Evolutionary conservation across 2,888 invertebrate species (phyloP).

Genomic region (Apodemia zela): DNA sequence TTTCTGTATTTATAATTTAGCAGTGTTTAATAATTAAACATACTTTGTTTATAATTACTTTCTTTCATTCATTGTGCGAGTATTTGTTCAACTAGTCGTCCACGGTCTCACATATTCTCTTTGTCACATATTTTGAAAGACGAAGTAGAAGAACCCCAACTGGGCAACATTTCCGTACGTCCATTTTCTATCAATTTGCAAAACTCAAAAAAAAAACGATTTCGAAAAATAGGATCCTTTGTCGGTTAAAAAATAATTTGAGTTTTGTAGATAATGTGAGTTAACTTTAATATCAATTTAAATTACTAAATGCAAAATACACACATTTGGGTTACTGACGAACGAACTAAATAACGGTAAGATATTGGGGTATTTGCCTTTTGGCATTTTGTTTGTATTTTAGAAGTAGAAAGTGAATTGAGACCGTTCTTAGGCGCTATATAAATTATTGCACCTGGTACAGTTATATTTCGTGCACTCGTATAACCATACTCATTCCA

Average conservation of each 20-base stretch:
- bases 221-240: constrained; percentile 57
- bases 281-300: constrained; percentile 26
- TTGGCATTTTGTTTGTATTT: constrained; percentile 66
- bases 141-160: not conserved
- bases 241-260: constrained; percentile 53
- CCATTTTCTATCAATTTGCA: constrained; percentile 67
- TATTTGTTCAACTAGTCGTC: too few relatives aligned
- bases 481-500: not conserved
- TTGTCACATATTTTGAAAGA: not conserved
- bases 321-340: constrained; percentile 24
- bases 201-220: constrained; percentile 65
- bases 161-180: constrained; percentile 56
- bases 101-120: too few relatives aligned
- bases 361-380: constrained; percentile 64
- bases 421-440: constrained; percentile 66
- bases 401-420: constrained; percentile 33
- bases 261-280: constrained; percentile 58
- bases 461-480: constrained; percentile 48
- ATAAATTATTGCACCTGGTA: constrained; percentile 57
- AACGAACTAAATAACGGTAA: constrained; percentile 56
- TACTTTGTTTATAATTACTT: too few relatives aligned
- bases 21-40: too few relatives aligned
- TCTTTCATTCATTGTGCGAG: too few relatives aligned
- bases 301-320: not conserved
- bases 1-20: too few relatives aligned